Evolutionary conservation across 64 coral and sea anemone species (phyloP), one percentile per base, ranked within the genome.

Genomic region (Stichodactyla helianthus): DNA sequence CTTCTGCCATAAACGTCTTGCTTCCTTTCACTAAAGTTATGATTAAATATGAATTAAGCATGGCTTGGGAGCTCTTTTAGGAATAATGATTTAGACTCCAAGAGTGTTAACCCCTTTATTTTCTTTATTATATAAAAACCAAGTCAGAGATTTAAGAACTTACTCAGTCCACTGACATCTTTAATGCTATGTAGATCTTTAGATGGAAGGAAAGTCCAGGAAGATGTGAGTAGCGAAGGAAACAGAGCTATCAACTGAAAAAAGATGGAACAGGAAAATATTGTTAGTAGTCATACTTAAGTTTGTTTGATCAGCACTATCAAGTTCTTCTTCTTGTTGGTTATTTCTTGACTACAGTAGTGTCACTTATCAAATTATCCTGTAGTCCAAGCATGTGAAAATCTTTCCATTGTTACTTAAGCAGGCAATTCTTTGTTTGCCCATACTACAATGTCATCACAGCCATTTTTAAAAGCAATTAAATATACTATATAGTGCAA

Each of bases 121-220:
- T 11, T 11, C 8, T 20, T n/a, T 11, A 85, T n/a, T 11, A 59
- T 10, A 61, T 51, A 7, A 59, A 61, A 77, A 50, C 52, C 55
- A 55, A 60, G 35, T 44, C 35, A 79, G 1, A 58, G 9, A 58
- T 11, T 27, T 2, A 84, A 50, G 12, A 14, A 86, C 91, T 87
- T 85, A 97, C 94, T 89, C 77, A 93, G 77, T 6, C 86, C 86
- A 79, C 71, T 97, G 15, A 97, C 88, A 59, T 93, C 94, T 77
- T 92, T 92, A 61, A 92, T 92, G 14, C 77, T 68, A 50, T 88
- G 84, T 23, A 97, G 59, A 70, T 93, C 91, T 89, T 79, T 92
- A 79, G 94, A 93, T 63, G 94, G 94, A 12, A 96, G 79, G 55
- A 87, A 98, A 8, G 79, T 94, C 89, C 92, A 98, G 27, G 91